These are phyloP conservation scores for Acanthisitta chloris DNA, from an alignment of 2,113 vertebrate species.

Conservation along the genomic window DNA sequence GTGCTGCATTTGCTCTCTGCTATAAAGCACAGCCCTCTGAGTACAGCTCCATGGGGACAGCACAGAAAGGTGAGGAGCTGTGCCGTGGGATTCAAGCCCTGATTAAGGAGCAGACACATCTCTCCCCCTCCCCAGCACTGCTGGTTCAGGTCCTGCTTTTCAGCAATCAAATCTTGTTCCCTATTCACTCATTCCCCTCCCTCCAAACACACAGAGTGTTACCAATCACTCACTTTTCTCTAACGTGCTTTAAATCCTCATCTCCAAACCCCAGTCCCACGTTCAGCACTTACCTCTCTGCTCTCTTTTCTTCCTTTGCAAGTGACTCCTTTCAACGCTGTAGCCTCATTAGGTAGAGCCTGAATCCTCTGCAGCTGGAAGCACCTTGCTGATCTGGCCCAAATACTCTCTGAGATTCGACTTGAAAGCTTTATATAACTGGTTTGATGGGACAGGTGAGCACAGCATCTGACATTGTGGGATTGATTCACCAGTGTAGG, in stretches of 20 bases:
- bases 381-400: conserved; percentile 36
- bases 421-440: not conserved
- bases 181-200: conserved; percentile 24
- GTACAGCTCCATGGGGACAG: conserved; percentile 13
- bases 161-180: conserved; percentile 17
- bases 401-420: not conserved
- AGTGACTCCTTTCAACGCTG: conserved; percentile 4
- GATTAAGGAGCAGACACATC: conserved; percentile 37
- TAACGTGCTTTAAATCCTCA: not conserved
- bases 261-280: not conserved
- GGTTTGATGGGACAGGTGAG: conserved; percentile 20
- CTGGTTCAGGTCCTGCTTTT: conserved; percentile 21
- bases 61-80: conserved; percentile 17
- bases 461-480: not conserved
- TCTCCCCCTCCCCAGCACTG: not conserved
- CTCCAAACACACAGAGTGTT: conserved; percentile 9
- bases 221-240: not conserved
- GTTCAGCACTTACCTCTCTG: not conserved
- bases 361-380: conserved; percentile 21
- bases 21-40: conserved; percentile 24
- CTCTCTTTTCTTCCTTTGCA: conserved; percentile 19
- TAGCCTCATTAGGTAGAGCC: conserved; percentile 23
- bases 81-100: conserved; percentile 4
- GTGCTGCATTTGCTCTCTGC: conserved; percentile 35
- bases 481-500: not conserved